phyloP scores from a whole-genome alignment of 2,113 vertebrate species.

The Melospiza georgiana region DNA sequence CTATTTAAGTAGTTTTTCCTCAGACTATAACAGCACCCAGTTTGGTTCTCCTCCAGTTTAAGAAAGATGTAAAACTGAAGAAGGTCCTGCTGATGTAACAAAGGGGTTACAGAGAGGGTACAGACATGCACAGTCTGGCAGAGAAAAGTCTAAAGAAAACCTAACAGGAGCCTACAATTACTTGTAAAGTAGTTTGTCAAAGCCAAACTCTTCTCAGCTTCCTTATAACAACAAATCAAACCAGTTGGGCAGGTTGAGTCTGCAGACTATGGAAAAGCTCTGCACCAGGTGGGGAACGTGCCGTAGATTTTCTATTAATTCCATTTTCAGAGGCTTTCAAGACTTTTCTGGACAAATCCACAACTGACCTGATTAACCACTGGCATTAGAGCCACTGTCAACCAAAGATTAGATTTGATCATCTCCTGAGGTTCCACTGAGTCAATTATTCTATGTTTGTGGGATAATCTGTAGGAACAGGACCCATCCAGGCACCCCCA shows the following conservation, averaged over 20 bases:
- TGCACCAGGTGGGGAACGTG: accelerated
- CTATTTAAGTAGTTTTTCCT: neutral
- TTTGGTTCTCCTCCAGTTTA: neutral
- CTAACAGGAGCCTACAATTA: neutral
- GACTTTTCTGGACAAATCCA: neutral
- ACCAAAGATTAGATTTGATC: neutral
- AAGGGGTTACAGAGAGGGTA: neutral
- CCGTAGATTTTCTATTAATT: no score
- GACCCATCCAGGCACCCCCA: neutral
- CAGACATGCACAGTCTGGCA: neutral
- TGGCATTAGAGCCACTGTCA: neutral
- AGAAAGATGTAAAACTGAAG: neutral
- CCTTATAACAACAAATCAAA: accelerated
- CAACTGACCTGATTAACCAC: neutral
- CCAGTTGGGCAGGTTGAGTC: neutral
- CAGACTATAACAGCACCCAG: neutral
- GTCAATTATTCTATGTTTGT: neutral
- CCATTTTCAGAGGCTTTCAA: neutral
- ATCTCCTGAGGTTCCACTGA: neutral
- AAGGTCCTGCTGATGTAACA: neutral
- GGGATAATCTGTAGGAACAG: neutral
- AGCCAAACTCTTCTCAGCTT: neutral
- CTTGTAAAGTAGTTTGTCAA: neutral
- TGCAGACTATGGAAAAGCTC: neutral
- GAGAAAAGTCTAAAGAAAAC: neutral